phyloP scores from a whole-genome alignment of 2,797 vertebrate species.

The Myiothlypis coronata region DNA sequence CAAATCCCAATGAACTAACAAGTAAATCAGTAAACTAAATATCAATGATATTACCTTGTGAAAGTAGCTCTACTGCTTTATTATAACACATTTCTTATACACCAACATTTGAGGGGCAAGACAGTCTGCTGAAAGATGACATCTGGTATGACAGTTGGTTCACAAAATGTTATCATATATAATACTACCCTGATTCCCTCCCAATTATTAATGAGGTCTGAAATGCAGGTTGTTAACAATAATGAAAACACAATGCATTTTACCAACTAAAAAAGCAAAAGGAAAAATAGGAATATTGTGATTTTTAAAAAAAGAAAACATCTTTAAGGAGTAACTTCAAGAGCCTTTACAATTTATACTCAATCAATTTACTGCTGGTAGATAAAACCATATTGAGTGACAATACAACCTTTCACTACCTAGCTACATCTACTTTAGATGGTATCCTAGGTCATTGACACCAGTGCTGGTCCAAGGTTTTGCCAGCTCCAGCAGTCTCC shows the following conservation, averaged over 20 bases:
- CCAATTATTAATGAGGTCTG: not conserved
- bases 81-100: not conserved
- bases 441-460: not conserved
- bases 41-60: not conserved
- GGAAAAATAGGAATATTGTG: not conserved
- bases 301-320: fast-evolving
- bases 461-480: not conserved
- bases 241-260: not conserved
- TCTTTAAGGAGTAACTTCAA: not conserved
- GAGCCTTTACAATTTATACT: not conserved
- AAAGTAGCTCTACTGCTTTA: not conserved
- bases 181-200: not conserved
- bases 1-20: not conserved
- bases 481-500: not conserved
- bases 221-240: not conserved
- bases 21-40: not conserved
- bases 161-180: not conserved
- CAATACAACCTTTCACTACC: not conserved
- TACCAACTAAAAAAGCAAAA: not conserved
- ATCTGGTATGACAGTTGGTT: not conserved
- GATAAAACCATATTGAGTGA: not conserved
- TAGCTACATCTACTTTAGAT: not conserved
- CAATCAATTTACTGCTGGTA: not conserved
- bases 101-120: not conserved
- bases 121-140: not conserved